Evolutionary conservation across 2,113 vertebrate species (phyloP).

Genomic region (Phycodurus eques): DNA sequence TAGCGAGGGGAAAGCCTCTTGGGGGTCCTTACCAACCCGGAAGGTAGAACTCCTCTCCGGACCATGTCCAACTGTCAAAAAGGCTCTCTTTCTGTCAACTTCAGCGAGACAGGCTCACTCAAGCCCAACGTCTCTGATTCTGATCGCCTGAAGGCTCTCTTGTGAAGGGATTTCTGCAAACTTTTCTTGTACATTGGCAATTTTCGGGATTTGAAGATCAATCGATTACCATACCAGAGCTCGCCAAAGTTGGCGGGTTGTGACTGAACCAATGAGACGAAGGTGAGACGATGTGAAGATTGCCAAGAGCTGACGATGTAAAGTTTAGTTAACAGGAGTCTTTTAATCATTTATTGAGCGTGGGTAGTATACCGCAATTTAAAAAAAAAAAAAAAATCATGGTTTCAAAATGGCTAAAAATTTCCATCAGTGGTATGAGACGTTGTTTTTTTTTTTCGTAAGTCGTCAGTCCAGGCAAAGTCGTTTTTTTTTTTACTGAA

Average conservation of each 20-base stretch:
- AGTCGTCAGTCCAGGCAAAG: too few species aligned
- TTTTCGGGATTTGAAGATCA: not conserved
- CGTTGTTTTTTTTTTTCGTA: too few species aligned
- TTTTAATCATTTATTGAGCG: too few species aligned
- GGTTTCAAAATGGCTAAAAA: too few species aligned
- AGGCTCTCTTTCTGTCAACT: conserved; percentile 19
- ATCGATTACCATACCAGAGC: not conserved
- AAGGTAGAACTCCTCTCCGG: conserved; percentile 36
- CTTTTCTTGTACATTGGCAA: not conserved
- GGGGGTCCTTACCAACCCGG: conserved; percentile 38
- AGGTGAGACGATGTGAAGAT: not conserved
- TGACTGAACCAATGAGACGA: not conserved
- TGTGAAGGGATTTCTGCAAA: conserved; percentile 15
- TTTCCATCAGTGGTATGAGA: too few species aligned
- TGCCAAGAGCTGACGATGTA: not conserved
- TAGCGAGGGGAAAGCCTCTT: conserved; percentile 19
- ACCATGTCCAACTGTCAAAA: conserved; percentile 54
- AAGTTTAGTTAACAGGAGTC: too few species aligned
- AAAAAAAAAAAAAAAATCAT: too few species aligned
- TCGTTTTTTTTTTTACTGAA: too few species aligned
- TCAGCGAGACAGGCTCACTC: conserved; percentile 43
- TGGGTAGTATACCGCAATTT: too few species aligned
- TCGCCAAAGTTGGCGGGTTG: not conserved
- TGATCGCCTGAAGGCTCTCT: conserved; percentile 17
- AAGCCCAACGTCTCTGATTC: conserved; percentile 34